Conservation (phyloP, 2,888 invertebrate species). For the Crematogaster levior region DNA sequence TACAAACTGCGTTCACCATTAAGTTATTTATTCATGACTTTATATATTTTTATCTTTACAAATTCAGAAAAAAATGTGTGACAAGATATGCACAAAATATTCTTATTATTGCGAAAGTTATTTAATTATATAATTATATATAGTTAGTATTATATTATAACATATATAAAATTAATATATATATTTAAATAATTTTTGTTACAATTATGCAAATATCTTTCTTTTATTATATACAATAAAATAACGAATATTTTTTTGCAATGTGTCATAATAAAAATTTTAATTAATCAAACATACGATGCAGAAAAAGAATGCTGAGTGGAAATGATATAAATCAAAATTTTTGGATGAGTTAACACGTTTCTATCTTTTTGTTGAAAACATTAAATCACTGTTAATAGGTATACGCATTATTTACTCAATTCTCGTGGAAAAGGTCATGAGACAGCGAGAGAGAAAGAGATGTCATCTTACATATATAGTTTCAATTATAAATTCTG, state of each 20-base stretch:
- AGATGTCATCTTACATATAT: no score
- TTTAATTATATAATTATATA: neutral
- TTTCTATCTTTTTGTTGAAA: neutral
- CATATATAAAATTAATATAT: no score
- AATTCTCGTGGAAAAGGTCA: neutral
- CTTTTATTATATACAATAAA: neutral
- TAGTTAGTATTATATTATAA: no score
- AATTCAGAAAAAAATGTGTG: neutral
- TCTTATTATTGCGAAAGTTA: neutral
- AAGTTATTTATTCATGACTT: conserved; percentile 26
- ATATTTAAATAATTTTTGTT: neutral
- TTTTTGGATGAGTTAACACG: no score
- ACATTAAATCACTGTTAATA: neutral
- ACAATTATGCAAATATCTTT: no score
- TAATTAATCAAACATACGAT: neutral
- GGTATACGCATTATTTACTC: neutral
- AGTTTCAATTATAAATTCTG: conserved; percentile 36
- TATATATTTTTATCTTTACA: neutral
- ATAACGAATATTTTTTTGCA: neutral
- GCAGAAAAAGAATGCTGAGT: neutral
- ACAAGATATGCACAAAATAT: no score
- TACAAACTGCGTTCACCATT: neutral
- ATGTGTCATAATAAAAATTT: neutral
- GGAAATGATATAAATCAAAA: no score
- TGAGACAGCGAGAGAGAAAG: no score